phyloP scores from a whole-genome alignment of 2,113 vertebrate species.

The Passer montanus region DNA sequence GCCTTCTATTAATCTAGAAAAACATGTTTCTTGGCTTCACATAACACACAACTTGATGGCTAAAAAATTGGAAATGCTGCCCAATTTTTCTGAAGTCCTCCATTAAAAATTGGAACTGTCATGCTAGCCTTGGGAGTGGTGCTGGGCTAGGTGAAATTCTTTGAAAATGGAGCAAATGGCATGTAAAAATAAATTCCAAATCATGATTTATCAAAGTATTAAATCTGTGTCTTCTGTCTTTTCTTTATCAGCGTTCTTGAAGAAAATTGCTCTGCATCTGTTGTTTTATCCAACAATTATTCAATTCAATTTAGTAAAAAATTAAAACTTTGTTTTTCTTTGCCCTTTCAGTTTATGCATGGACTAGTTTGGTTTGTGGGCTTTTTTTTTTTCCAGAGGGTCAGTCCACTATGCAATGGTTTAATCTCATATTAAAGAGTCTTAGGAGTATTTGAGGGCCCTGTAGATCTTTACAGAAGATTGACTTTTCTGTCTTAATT shows the following conservation, averaged over 20 bases:
- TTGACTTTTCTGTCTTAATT: conserved; percentile 23
- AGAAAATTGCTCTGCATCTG: background rate
- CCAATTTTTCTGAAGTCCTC: background rate
- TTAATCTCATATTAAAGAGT: background rate
- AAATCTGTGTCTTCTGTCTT: background rate
- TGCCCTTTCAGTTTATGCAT: background rate
- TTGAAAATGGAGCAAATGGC: background rate
- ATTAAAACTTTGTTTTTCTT: background rate
- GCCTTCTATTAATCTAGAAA: conserved; percentile 23
- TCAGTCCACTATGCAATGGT: background rate
- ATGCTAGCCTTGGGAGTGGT: background rate
- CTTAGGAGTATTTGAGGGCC: background rate
- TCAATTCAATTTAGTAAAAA: background rate
- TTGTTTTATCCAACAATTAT: background rate
- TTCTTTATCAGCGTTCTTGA: background rate
- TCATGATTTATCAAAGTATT: background rate
- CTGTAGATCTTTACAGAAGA: background rate
- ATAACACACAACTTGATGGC: background rate
- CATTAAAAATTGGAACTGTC: background rate
- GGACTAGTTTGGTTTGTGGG: background rate
- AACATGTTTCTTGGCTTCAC: conserved; percentile 29
- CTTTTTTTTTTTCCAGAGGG: background rate
- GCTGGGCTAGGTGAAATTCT: background rate
- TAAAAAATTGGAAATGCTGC: background rate
- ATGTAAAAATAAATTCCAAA: background rate